Conservation (phyloP, 2,797 vertebrate genomes). For the Loriculus beryllinus region DNA sequence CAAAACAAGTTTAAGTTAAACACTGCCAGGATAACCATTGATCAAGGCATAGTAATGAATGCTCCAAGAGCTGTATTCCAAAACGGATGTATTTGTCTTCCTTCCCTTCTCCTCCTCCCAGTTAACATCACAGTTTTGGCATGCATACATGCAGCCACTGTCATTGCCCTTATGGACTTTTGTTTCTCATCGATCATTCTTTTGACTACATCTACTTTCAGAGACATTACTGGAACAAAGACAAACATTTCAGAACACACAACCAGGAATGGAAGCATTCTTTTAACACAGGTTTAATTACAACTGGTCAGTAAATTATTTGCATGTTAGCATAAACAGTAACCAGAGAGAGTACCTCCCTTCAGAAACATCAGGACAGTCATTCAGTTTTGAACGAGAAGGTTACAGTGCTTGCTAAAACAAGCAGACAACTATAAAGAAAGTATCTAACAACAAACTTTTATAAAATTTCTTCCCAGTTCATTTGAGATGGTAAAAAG, state of each 20-base stretch:
- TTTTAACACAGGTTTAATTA: neutral
- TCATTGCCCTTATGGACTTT: neutral
- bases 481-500: neutral
- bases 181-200: neutral
- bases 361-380: neutral
- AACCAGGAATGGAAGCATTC: neutral
- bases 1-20: neutral
- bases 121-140: neutral
- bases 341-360: neutral
- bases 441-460: neutral
- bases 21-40: neutral
- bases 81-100: neutral
- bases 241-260: neutral
- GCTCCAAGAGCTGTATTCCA: neutral
- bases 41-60: neutral
- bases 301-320: neutral
- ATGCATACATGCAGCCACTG: fast-evolving
- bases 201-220: neutral
- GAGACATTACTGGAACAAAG: neutral
- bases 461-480: neutral
- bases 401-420: neutral
- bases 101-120: neutral
- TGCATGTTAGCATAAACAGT: neutral
- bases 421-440: neutral
- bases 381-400: neutral